Percentiles rank a stretch among this genome's conserved stretches.
Evolutionary conservation across 1,140 invertebrate species (phyloP).

Genomic region (Papilio helenus): DNA sequence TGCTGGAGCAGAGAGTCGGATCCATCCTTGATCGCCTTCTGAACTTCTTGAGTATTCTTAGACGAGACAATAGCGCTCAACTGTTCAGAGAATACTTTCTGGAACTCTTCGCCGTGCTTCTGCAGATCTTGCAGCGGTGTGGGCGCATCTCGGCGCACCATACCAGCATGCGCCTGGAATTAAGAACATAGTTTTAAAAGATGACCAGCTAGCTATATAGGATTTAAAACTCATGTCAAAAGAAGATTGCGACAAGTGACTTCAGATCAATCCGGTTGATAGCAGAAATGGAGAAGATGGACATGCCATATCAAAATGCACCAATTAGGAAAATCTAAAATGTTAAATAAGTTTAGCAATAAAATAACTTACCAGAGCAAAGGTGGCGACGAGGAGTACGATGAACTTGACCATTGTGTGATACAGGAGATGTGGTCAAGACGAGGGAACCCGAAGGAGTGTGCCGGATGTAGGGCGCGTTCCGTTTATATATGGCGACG

Average conservation of each 20-base stretch:
- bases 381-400: constrained; percentile 60
- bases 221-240: too few relatives aligned
- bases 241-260: too few relatives aligned
- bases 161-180: constrained; percentile 53
- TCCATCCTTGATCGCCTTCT: constrained; percentile 69
- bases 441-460: constrained; percentile 39
- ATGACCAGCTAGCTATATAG: too few relatives aligned
- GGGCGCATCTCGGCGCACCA: constrained; percentile 66
- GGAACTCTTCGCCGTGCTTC: constrained; percentile 69
- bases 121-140: constrained; percentile 57
- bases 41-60: constrained; percentile 68
- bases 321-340: neutral
- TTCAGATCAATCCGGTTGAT: neutral
- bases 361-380: constrained; percentile 66
- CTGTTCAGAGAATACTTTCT: constrained; percentile 69
- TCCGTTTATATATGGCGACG: constrained; percentile 8
- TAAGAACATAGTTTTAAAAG: neutral
- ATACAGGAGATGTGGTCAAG: constrained; percentile 32
- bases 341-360: neutral
- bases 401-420: constrained; percentile 62
- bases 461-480: constrained; percentile 34
- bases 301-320: neutral
- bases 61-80: constrained; percentile 62
- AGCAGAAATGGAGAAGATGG: neutral
- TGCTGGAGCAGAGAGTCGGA: constrained; percentile 67